A percentile compares a stretch with the other conserved stretches of the same genome.
phyloP scores from a whole-genome alignment of 2,113 vertebrate species.

The Dryoscopus gambensis region DNA sequence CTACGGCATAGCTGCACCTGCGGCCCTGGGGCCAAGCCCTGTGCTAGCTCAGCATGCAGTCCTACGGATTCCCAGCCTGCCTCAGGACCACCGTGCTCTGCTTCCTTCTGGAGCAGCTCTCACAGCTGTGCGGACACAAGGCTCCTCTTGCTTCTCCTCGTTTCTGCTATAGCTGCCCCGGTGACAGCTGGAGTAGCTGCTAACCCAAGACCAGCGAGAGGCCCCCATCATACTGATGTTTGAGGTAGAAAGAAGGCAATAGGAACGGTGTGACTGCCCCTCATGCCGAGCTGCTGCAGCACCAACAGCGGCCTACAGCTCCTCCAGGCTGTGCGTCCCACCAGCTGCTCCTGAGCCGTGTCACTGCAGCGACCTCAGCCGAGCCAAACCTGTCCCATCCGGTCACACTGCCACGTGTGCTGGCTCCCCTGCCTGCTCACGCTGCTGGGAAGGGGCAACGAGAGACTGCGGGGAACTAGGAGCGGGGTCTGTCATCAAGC shows the following conservation, averaged over 20 bases:
- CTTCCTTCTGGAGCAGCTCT: not conserved
- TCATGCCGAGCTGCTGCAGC: not conserved
- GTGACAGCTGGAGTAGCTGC: not conserved
- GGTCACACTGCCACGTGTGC: not conserved
- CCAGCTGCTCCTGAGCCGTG: not conserved
- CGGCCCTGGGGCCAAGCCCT: not conserved
- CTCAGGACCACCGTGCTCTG: accelerated
- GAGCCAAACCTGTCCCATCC: not conserved
- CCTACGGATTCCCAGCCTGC: not conserved
- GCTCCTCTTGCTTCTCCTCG: not conserved
- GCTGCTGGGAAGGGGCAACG: not conserved
- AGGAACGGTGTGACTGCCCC: not conserved
- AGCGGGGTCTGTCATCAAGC: not conserved
- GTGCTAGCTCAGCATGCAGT: not conserved
- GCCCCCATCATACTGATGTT: not conserved
- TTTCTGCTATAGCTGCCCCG: not conserved
- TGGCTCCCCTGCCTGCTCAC: conserved; percentile 1
- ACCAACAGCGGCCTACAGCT: not conserved
- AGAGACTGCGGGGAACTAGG: not conserved
- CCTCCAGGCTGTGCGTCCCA: not conserved
- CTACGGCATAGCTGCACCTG: accelerated
- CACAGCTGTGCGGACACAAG: not conserved
- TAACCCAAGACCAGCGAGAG: not conserved
- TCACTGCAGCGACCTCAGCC: not conserved
- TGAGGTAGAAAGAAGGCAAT: conserved; percentile 74